Evolutionary conservation across 2,888 invertebrate genomes (phyloP).

Genomic region (Brenthis hecate): DNA sequence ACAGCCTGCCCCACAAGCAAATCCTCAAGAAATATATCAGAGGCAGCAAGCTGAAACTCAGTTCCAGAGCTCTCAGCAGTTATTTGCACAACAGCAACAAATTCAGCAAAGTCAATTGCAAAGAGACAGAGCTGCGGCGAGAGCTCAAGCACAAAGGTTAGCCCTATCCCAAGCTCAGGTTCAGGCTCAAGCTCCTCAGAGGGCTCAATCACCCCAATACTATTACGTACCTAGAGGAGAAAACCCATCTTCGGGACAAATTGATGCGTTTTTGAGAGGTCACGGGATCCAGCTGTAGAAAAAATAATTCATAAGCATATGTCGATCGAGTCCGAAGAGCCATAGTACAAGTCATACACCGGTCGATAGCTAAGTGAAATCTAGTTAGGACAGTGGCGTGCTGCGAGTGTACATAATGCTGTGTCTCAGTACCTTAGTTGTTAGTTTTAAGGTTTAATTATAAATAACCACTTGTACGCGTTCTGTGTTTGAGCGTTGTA

Average conservation of each 20-base stretch:
- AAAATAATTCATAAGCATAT: constrained; percentile 56
- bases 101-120: constrained; percentile 86
- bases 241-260: constrained; percentile 85
- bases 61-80: constrained; percentile 84
- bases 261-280: constrained; percentile 90
- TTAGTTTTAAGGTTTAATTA: constrained; percentile 65
- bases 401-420: constrained; percentile 68
- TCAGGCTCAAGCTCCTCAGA: constrained; percentile 36
- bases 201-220: constrained; percentile 76
- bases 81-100: constrained; percentile 86
- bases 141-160: constrained; percentile 75
- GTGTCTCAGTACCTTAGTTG: constrained; percentile 74
- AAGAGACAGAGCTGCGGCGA: constrained; percentile 79
- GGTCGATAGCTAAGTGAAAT: constrained; percentile 54
- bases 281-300: constrained; percentile 85
- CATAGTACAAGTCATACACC: constrained; percentile 58
- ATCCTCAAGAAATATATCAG: constrained; percentile 79
- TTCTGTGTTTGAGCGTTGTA: constrained; percentile 53
- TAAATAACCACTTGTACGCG: constrained; percentile 55
- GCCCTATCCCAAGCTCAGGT: constrained; percentile 59
- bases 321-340: constrained; percentile 52
- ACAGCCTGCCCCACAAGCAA: constrained; percentile 65
- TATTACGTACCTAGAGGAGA: constrained; percentile 83
- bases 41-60: constrained; percentile 84
- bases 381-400: constrained; percentile 57